Evolutionary conservation across 2,888 invertebrate species (phyloP).

Genomic region (Aphidoletes aphidimyza): DNA sequence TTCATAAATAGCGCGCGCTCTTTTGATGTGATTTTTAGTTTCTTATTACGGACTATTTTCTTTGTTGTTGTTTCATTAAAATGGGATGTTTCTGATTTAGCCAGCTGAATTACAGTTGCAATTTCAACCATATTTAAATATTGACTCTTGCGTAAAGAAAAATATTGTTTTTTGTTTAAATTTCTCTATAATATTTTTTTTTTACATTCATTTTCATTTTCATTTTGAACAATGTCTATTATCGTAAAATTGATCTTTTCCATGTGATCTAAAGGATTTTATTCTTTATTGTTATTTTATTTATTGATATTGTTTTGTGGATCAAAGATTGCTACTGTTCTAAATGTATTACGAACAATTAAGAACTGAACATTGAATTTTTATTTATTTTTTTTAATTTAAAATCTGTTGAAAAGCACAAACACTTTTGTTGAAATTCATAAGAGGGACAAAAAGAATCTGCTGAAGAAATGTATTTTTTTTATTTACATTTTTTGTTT

Average conservation of each 20-base stretch:
- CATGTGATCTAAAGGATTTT: background rate
- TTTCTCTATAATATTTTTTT: background rate
- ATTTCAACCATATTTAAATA: background rate
- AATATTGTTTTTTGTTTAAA: background rate
- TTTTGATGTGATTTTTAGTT: background rate
- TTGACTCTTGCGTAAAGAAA: background rate
- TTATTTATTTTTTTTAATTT: too few species aligned
- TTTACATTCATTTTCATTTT: background rate
- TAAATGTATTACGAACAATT: background rate
- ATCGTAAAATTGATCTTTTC: background rate
- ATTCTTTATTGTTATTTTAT: background rate
- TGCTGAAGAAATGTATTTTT: background rate
- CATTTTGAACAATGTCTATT: background rate
- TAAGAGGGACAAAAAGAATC: background rate
- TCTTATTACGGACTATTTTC: background rate
- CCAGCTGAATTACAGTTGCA: too few species aligned
- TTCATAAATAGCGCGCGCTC: background rate
- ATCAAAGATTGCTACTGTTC: background rate
- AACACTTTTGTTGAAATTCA: background rate
- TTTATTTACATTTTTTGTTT: background rate
- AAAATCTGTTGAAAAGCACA: background rate
- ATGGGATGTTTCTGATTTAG: too few species aligned
- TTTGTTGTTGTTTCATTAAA: background rate
- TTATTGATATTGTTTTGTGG: background rate
- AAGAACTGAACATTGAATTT: too few species aligned